Base-by-base conservation (phyloP, 2,113 vertebrate genomes). In the Caranx melampygus region DNA sequence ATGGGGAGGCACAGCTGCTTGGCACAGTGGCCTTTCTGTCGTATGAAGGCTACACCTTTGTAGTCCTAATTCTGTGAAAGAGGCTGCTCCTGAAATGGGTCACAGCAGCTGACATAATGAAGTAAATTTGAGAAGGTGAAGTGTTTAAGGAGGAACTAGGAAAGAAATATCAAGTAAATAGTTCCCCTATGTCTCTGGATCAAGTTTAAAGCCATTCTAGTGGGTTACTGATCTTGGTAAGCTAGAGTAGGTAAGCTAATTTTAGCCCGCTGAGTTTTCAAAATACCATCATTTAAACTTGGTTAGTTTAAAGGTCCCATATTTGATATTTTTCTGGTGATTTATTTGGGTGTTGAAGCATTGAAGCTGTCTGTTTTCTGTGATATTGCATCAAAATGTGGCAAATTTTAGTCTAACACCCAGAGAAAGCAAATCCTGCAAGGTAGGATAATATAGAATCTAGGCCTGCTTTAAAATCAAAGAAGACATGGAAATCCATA, bases 61-160 rank as follows among this genome's bases (percentile, higher is more conserved):
- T 52, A 60, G 14, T 59, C 34, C 6, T 67, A 8, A 1, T 78
- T 72, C 64, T 65, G 65, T 0, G 26, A 72, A 63, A 31, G 66
- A 73, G 33, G 44, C 44, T 3, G 16, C 18, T n/a, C 8, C 3
- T 45, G 26, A 85, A 83, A 73, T 76, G 73, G 79, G 77, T 72
- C 76, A 80, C 52, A 81, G 77, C 60, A 71, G 71, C 57, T 68
- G 66, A 68, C 66, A 70, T 60, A 81, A 37, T 77, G 40, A 44
- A 78, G 44, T 20, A 26, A 16, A 1, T 2, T 2, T 35, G 63
- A 68, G 44, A 80, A 72, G 60, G 20, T 6, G 35, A 52, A 15
- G n/a, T 59, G 47, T 31, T 70, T 20, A 52, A 77, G 77, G 42
- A 47, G 34, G 14, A 55, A 7, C 64, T 26, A 64, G 26, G 26